A percentile compares a stretch with the other conserved stretches of the same genome.
These are phyloP conservation scores for Bungarus multicinctus DNA, from an alignment of 2,113 vertebrate species.

Conservation along the genomic window DNA sequence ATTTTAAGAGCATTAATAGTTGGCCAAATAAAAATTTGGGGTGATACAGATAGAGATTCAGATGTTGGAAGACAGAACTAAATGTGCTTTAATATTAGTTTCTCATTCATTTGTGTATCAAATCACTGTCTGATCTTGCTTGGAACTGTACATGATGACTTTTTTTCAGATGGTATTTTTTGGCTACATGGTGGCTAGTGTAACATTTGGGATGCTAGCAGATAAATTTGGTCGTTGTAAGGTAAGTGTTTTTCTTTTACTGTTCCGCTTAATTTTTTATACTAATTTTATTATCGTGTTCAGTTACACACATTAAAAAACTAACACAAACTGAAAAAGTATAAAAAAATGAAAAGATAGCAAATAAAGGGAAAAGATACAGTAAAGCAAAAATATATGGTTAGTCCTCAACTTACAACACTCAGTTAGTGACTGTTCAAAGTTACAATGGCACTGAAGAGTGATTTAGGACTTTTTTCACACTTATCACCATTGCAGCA, in stretches of 20 bases:
- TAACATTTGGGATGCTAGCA: constrained; percentile 81
- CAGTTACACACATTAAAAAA: background rate
- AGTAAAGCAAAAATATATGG: background rate
- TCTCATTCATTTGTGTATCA: background rate
- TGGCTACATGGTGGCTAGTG: constrained; percentile 92
- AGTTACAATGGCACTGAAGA: no score
- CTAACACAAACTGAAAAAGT: background rate
- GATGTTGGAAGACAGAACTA: background rate
- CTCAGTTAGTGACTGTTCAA: background rate
- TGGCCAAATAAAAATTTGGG: background rate
- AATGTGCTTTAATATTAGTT: background rate
- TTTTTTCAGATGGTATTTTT: constrained; percentile 90
- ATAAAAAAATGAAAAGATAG: background rate
- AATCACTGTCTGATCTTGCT: background rate
- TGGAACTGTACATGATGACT: background rate
- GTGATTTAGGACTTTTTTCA: no score
- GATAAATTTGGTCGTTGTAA: constrained; percentile 93
- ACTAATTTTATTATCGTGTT: background rate
- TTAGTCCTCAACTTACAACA: background rate
- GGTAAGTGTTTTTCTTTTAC: constrained; percentile 66
- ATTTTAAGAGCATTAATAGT: background rate
- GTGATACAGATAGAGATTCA: background rate
- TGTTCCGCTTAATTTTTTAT: background rate
- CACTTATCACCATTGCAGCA: no score
- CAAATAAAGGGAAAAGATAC: background rate